phyloP scores from a whole-genome alignment of 1,140 invertebrate genomes.

The Conus ventricosus region DNA sequence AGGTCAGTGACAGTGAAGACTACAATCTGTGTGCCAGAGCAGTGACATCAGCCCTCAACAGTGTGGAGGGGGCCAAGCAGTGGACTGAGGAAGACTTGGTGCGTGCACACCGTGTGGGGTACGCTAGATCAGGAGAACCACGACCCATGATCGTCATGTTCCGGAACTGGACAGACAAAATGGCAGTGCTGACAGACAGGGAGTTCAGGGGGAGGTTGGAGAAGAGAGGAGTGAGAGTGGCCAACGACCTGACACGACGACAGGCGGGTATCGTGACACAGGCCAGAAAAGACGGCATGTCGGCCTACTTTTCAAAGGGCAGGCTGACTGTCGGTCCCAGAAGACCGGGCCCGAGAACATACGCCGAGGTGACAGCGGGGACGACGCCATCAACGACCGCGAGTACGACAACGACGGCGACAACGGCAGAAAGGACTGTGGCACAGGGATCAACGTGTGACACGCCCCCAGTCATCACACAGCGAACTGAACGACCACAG shows the following conservation, averaged over 20 bases:
- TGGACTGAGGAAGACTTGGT: not conserved
- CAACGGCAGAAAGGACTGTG: too few relatives aligned
- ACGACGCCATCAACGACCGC: not conserved
- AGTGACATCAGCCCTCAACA: not conserved
- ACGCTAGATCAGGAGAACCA: not conserved
- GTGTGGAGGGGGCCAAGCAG: not conserved
- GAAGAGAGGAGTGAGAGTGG: not conserved
- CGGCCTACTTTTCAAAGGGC: not conserved
- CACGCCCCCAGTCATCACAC: too few relatives aligned
- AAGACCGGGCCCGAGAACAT: not conserved
- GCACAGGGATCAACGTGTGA: too few relatives aligned
- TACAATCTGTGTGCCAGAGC: not conserved
- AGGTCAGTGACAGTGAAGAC: not conserved
- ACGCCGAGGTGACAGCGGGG: not conserved
- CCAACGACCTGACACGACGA: not conserved
- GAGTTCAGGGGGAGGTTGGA: not conserved
- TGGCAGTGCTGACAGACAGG: not conserved
- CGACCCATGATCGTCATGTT: not conserved
- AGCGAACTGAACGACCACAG: too few relatives aligned
- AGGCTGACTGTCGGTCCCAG: not conserved
- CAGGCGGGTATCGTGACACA: not conserved
- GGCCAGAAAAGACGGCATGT: not conserved
- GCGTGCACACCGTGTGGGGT: not conserved
- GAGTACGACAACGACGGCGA: too few relatives aligned
- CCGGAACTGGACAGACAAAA: not conserved